Evolutionary conservation across 2,888 invertebrate species (phyloP).

Genomic region (Acleris literana): DNA sequence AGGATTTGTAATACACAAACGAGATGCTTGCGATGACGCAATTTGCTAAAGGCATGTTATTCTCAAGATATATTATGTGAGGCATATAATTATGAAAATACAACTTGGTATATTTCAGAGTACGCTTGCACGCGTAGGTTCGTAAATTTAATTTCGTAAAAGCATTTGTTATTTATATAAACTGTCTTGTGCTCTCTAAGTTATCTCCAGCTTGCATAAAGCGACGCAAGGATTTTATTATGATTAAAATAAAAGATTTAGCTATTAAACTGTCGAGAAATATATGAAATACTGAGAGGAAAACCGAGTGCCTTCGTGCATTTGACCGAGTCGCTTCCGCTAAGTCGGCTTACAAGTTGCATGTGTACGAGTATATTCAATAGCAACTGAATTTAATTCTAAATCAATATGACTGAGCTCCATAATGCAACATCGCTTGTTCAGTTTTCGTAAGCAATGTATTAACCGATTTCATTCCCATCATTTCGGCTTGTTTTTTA

Average conservation of each 20-base stretch:
- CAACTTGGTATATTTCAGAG: slow-evolving; percentile 1
- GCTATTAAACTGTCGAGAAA: not conserved
- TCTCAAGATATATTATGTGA: not conserved
- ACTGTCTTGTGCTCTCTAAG: slow-evolving; percentile 30
- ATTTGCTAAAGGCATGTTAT: slow-evolving; percentile 1
- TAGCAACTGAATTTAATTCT: too few relatives aligned
- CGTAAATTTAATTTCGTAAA: slow-evolving; percentile 43
- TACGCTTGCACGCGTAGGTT: not conserved
- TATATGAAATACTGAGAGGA: not conserved
- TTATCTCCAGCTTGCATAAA: not conserved
- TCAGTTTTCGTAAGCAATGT: too few relatives aligned
- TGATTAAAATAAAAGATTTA: slow-evolving; percentile 7
- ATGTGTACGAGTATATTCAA: too few relatives aligned
- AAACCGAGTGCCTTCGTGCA: not conserved
- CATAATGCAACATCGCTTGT: too few relatives aligned
- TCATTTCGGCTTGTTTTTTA: too few relatives aligned
- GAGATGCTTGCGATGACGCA: slow-evolving; percentile 13
- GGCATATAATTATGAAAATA: slow-evolving; percentile 2
- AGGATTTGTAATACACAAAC: slow-evolving; percentile 13
- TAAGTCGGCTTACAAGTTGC: too few relatives aligned
- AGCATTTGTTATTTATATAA: slow-evolving; percentile 40
- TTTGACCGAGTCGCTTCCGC: too few relatives aligned
- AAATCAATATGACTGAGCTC: too few relatives aligned
- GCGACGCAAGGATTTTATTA: slow-evolving; percentile 8
- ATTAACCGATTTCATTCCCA: too few relatives aligned